Evolutionary conservation across 2,888 invertebrate genomes (phyloP).

Genomic region (Lithodes maja): DNA sequence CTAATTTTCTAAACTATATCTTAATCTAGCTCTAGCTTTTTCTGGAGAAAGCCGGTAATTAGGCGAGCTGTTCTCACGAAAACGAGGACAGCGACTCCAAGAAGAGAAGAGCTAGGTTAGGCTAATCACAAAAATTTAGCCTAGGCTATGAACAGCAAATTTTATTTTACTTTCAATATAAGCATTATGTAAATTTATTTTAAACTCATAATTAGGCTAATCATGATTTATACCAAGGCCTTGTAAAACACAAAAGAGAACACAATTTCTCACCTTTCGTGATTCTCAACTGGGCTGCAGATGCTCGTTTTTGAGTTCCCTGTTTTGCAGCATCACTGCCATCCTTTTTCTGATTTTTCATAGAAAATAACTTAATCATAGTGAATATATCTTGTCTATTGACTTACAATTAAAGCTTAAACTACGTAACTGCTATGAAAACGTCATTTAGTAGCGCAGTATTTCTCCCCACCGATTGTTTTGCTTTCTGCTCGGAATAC

Average conservation of each 20-base stretch:
- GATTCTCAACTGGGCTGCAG: slow-evolving; percentile 96
- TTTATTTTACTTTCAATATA: no score
- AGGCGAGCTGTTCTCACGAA: no score
- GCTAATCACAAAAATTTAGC: no score
- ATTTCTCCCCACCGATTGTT: slow-evolving; percentile 51
- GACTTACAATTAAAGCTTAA: slow-evolving; percentile 37
- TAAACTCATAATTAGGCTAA: no score
- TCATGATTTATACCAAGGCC: no score
- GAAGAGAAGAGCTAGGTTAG: no score
- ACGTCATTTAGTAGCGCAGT: slow-evolving; percentile 39
- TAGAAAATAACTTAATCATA: slow-evolving; percentile 98
- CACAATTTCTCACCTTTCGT: slow-evolving; percentile 86
- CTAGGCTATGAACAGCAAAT: no score
- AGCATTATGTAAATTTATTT: no score
- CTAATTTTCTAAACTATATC: no score
- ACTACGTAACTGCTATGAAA: slow-evolving; percentile 25
- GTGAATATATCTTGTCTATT: slow-evolving; percentile 55
- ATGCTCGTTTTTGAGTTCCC: slow-evolving; percentile 91
- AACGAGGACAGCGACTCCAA: no score
- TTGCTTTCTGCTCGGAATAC: slow-evolving; percentile 40
- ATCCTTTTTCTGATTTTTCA: slow-evolving; percentile 99
- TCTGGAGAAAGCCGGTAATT: no score
- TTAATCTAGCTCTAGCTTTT: no score
- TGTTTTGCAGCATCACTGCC: slow-evolving; percentile 87
- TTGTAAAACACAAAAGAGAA: not conserved